These are phyloP conservation scores for Hozukius guyotensis DNA, from an alignment of 2,797 vertebrate genomes.

Conservation along the genomic window DNA sequence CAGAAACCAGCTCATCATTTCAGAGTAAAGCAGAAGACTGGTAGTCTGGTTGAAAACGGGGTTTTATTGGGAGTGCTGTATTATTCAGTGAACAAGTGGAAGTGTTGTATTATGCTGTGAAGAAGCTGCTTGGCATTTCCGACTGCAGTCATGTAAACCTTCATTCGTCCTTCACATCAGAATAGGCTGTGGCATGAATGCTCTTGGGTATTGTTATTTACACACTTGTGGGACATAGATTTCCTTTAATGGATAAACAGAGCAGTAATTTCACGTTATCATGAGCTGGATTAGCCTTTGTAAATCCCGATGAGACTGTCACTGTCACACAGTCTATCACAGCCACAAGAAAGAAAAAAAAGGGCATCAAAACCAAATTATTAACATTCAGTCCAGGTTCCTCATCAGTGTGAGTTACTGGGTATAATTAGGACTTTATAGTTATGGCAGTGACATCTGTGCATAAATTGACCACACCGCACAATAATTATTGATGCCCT, in stretches of 20 bases:
- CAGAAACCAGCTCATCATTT: not conserved
- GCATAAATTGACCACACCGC: conserved; percentile 54
- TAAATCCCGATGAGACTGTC: conserved; percentile 26
- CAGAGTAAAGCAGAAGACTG: not conserved
- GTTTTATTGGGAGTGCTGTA: not conserved
- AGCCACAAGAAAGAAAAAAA: conserved; percentile 3
- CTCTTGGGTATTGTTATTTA: conserved; percentile 43
- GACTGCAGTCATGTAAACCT: conserved; percentile 31
- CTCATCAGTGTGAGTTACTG: conserved; percentile 56
- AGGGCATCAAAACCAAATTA: conserved; percentile 16
- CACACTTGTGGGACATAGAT: conserved; percentile 29
- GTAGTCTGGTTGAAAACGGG: not conserved
- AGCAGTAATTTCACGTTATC: conserved; percentile 18
- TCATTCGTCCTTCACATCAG: conserved; percentile 36
- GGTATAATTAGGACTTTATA: conserved; percentile 58
- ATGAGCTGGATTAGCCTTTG: conserved; percentile 32
- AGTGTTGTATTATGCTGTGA: conserved; percentile 12
- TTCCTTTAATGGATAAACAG: conserved; percentile 30
- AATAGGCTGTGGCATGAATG: not conserved
- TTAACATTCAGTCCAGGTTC: conserved; percentile 54
- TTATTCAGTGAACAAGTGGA: conserved; percentile 2
- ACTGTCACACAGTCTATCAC: conserved; percentile 19
- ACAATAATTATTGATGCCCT: conserved; percentile 51
- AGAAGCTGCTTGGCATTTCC: not conserved
- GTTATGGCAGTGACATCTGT: conserved; percentile 60